A percentile compares a stretch with the other conserved stretches of the same genome.
Conservation (phyloP, 2,888 invertebrate species). For the Mythimna albipuncta region DNA sequence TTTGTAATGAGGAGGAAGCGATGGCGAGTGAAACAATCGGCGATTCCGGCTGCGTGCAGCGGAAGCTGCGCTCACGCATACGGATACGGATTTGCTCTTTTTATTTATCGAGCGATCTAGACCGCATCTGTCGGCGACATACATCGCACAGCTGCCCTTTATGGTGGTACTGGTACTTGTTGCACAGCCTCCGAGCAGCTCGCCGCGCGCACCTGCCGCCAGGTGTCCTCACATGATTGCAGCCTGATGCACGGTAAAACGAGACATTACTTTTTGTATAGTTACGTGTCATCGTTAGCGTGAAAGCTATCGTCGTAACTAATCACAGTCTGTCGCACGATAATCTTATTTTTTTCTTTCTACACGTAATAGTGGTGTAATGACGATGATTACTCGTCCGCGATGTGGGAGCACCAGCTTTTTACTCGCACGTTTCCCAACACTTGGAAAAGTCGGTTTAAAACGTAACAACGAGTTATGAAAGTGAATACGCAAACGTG, state of each 20-base stretch:
- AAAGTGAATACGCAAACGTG: conserved; percentile 86
- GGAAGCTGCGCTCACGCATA: conserved; percentile 84
- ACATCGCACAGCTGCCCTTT: conserved; percentile 85
- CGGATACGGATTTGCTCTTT: conserved; percentile 88
- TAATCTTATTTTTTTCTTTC: conserved; percentile 76
- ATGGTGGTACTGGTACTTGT: conserved; percentile 72
- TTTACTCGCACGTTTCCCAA: conserved; percentile 85
- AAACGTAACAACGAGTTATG: conserved; percentile 89
- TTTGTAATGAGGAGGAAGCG: conserved; percentile 86
- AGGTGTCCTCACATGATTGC: conserved; percentile 74
- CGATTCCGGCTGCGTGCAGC: conserved; percentile 84
- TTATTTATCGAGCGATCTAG: conserved; percentile 88
- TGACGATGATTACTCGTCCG: conserved; percentile 83
- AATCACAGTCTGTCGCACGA: conserved; percentile 79
- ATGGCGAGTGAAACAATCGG: conserved; percentile 86
- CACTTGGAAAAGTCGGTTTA: conserved; percentile 84
- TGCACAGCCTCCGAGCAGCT: conserved; percentile 75
- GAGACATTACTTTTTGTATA: conserved; percentile 66
- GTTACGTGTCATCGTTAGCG: conserved; percentile 78
- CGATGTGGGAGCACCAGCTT: conserved; percentile 86
- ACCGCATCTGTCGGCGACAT: conserved; percentile 88
- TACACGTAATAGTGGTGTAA: conserved; percentile 75
- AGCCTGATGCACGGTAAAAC: conserved; percentile 58
- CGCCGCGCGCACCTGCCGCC: conserved; percentile 86
- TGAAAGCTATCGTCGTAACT: conserved; percentile 81